A percentile compares a stretch with the other conserved stretches of the same genome.
Conservation (phyloP, 92 coral and sea anemone species). For the Parazoanthus darwini region DNA sequence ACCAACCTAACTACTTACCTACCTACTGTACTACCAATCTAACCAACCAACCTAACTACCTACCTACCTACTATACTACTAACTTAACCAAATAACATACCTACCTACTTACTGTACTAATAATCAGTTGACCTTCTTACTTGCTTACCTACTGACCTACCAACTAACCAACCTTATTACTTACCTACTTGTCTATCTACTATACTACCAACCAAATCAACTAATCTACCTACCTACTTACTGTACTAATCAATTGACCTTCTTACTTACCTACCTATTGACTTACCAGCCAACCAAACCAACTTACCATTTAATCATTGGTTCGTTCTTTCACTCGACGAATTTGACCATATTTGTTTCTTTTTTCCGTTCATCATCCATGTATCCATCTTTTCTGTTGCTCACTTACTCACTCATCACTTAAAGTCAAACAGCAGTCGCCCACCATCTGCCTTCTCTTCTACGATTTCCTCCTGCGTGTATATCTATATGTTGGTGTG, state of each 20-base stretch:
- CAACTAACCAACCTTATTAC: too few relatives aligned
- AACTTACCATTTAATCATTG: not conserved
- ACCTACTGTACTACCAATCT: not conserved
- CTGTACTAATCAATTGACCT: too few relatives aligned
- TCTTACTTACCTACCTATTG: too few relatives aligned
- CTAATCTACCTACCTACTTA: too few relatives aligned
- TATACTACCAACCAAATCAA: too few relatives aligned
- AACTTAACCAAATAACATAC: not conserved
- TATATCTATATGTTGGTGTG: not conserved
- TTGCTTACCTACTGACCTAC: too few relatives aligned
- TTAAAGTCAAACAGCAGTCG: not conserved
- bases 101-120: too few relatives aligned
- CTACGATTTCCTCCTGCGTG: not conserved
- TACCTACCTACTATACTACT: not conserved
- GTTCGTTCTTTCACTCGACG: not conserved
- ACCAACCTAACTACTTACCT: not conserved
- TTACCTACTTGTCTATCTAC: too few relatives aligned
- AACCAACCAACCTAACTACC: not conserved
- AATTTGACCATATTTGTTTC: too few relatives aligned
- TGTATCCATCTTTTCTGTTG: not conserved
- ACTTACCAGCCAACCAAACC: too few relatives aligned
- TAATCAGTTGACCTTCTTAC: too few relatives aligned
- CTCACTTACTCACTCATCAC: not conserved
- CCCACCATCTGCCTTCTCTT: not conserved
- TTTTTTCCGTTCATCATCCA: not conserved